Evolutionary conservation across 2,797 vertebrate genomes (phyloP).

Genomic region (Peromyscus attwateri): DNA sequence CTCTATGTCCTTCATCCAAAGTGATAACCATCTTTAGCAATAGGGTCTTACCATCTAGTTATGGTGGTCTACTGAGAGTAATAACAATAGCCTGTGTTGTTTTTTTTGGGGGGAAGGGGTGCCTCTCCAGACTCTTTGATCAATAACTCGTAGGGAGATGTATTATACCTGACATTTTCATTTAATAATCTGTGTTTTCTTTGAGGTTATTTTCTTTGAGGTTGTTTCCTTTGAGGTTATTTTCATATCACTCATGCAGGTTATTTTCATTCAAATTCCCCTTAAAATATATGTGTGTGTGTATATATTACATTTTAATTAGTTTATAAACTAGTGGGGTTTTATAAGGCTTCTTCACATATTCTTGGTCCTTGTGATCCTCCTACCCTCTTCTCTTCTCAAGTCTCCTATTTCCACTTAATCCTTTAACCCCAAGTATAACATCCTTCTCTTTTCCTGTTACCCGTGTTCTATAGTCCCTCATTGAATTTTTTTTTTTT

Average conservation of each 20-base stretch:
- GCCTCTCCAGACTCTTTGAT: neutral
- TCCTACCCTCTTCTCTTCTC: neutral
- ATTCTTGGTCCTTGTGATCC: neutral
- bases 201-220: neutral
- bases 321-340: neutral
- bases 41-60: neutral
- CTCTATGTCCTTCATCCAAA: neutral
- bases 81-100: neutral
- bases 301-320: neutral
- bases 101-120: neutral
- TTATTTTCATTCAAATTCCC: neutral
- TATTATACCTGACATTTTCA: neutral
- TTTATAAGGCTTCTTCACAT: neutral
- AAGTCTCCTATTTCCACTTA: neutral
- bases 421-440: neutral
- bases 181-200: neutral
- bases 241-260: neutral
- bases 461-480: neutral
- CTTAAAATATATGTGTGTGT: neutral
- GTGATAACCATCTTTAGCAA: neutral
- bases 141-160: neutral
- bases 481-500: no score
- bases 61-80: neutral
- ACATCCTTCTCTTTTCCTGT: neutral
- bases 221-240: no score